Conservation (phyloP, 2,797 vertebrate species). For the Sebastes vulpes region DNA sequence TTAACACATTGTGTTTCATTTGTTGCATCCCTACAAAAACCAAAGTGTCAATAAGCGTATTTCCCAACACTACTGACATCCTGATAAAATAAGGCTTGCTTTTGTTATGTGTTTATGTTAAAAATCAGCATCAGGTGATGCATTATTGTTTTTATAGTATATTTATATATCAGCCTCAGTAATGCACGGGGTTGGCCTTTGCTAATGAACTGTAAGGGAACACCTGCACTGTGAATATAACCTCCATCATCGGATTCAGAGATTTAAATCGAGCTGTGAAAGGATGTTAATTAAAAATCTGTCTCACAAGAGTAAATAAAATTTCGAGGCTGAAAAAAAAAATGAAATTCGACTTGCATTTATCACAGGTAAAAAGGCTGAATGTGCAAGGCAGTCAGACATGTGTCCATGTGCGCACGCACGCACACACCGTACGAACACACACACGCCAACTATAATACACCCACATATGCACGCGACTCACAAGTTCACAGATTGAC, state of each 20-base stretch:
- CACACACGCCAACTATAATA: slow-evolving; percentile 9
- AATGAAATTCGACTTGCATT: slow-evolving; percentile 30
- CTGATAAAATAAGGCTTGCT: not conserved
- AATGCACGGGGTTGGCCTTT: not conserved
- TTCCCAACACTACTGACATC: not conserved
- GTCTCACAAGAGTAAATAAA: slow-evolving; percentile 37
- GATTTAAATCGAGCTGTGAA: slow-evolving; percentile 21
- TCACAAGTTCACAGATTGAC: slow-evolving; percentile 75
- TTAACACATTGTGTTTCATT: too few species aligned
- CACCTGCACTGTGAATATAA: slow-evolving; percentile 1
- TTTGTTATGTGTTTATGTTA: not conserved
- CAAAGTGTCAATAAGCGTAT: too few species aligned
- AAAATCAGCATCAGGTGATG: not conserved
- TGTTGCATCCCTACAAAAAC: too few species aligned
- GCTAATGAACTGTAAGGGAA: not conserved
- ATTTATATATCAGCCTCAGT: not conserved
- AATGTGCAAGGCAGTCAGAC: slow-evolving; percentile 29
- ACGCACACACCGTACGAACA: not conserved
- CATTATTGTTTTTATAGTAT: not conserved
- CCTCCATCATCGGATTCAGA: not conserved
- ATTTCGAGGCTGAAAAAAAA: slow-evolving; percentile 28
- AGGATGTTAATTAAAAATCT: slow-evolving; percentile 51
- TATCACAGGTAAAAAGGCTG: slow-evolving; percentile 26
- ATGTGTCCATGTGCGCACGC: not conserved
- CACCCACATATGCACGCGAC: slow-evolving; percentile 43